Evolutionary conservation across 2,113 vertebrate species (phyloP), one percentile per base, ranked within the genome.

Genomic region (Gopherus flavomarginatus): DNA sequence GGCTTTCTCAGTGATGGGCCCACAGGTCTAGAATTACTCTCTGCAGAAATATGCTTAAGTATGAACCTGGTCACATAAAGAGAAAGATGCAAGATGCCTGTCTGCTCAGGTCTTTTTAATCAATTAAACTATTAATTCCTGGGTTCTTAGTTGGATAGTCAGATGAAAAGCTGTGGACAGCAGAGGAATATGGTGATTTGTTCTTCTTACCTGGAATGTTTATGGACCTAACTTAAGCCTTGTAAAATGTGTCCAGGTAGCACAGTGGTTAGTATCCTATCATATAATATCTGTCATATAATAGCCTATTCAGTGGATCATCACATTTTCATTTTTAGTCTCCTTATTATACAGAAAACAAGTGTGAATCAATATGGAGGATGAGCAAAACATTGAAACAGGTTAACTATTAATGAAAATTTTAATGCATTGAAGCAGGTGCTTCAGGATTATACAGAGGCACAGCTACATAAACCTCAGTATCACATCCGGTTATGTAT

Each of bases 401-500:
- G 24, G 35, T 29, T 56, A 72, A 87, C 72, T 44, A 82, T 87
- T 11, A 24, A 12, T 50, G 22, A 14, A 86, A 13, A 9, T 92
- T 92, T 87, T 82, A 90, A 57, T 83, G 31, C 0, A 1, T 65
- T 47, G 54, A 72, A n/a, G 56, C 52, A 53, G 52, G 35, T 82
- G 49, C n/a, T 89, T 93, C 52, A 88, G 84, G 44, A 49, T n/a
- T 57, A 59, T 24, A 19, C 2, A 16, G 21, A 87, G 42, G 1
- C 5, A 24, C 0, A 0, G 42, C 81, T 69, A 85, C n/a, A 0
- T n/a, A 49, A 42, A 49, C 12, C 54, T 86, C 77, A 38, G 77
- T 93, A 77, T 92, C 7, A 0, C 86, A 80, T 80, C 3, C 2
- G 27, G 26, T 87, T 96, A 57, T 54, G 75, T 72, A 90, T 57